Base-by-base conservation (phyloP, 2,113 vertebrate genomes). In the Casuarius casuarius region DNA sequence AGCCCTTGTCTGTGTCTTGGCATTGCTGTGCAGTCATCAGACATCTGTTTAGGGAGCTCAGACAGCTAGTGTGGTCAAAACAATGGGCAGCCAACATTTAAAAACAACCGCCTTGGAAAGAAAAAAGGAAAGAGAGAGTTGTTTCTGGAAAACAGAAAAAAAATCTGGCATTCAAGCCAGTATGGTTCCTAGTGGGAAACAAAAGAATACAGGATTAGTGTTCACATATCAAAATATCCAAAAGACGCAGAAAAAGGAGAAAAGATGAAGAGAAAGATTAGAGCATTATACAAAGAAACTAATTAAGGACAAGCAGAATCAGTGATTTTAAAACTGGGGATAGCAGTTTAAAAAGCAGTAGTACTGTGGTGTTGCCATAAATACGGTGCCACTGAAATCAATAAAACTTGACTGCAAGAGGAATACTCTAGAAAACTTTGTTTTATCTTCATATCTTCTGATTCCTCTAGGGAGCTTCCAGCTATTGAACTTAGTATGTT, bases 61-160 rank as follows among this genome's bases (percentile, higher is more conserved):
- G 94, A 89, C 94, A 97, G 96, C 95, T 97, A 95, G 22, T 82
- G 94, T 26, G 89, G 96, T 95, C 88, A 96, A 97, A 97, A 96
- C 70, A 97, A 95, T n/a, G 83, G 46, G 94, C 83, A 97, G 92
- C 38, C 46, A 94, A 93, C 85, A 70, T 92, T 96, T 97, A 75
- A 84, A 97, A 94, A 77, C 31, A 70, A 93, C 28, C 91, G 78
- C 58, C 72, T 95, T 33, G 59, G 87, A 84, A 22, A 31, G 58
- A 68, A 48, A 82, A 75, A 42, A 72, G 35, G n/a, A 87, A 92
- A 46, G 21, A 75, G 77, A n/a, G 77, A 91, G 85, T 65, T 10
- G 58, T 82, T 96, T 95, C 79, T 96, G 85, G 84, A 85, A 88
- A 77, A 70, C 38, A 38, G 38, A 78, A 94, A 86, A 68, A 49